Base-by-base conservation (phyloP, 2,888 invertebrate species). In the Plutella xylostella region DNA sequence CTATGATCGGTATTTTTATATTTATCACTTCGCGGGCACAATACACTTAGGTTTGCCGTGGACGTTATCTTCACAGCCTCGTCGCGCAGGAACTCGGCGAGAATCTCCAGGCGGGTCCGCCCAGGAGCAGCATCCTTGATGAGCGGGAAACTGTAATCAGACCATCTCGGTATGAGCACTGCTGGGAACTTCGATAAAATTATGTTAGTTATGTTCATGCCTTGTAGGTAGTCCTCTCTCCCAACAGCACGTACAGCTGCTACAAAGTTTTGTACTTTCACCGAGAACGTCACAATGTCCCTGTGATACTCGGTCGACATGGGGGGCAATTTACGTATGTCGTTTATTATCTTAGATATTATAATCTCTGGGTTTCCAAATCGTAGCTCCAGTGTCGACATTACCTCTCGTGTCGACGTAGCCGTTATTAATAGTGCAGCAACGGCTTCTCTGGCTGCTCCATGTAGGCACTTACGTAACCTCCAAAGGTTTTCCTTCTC, bases 101-200 rank as follows among this genome's bases (percentile, higher is more conserved):
- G 37, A 9, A 55, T 45, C 1, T 50, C 53, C 3, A 57, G 15
- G 25, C 49, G 46, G 12, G 51, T n/a, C 30, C 50, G 51, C n/a
- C n/a, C n/a, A n/a, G n/a, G n/a, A 2, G 33, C 35, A 28, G 47
- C 43, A 6, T 34, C 35, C 4, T 53, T 48, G 7, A 48, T 21
- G n/a, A n/a, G n/a, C 3, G 50, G 43, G 22, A 50, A 58, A 44
- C 54, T 53, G 37, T 57, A 58, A 25, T 60, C 58, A 4, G 55
- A 14, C 55, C 56, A 55, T 45, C 55, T 56, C 3, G 54, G 42
- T 49, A 9, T 50, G 45, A 17, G 45, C 44, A 3, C 47, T 42
- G 7, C n/a, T 2, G 42, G 42, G 2, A 31, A 14, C 21, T 42
- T 33, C 2, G 42, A 31, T 33, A 42, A 7, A 12, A 42, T 20